Base-by-base conservation (phyloP, 2,797 vertebrate genomes). In the Anguilla anguilla region DNA sequence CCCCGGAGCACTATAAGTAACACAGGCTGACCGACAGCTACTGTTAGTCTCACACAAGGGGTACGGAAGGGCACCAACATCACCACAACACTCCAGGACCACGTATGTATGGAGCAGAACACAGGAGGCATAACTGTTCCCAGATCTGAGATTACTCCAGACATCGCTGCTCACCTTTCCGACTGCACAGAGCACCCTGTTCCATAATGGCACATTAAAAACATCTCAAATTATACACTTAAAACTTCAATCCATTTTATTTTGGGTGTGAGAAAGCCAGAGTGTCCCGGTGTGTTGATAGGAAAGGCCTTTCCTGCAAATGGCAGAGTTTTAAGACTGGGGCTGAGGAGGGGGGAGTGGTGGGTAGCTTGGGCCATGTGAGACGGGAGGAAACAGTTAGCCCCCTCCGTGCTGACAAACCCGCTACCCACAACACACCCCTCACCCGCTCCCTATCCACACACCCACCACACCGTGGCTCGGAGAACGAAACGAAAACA, bases 401-500 rank as follows among this genome's bases (percentile, higher is more conserved):
- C 49, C 28, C 10, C 49, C 43, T 46, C 39, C 43, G 11, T 57
- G n/a, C 77, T 19, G 1, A 57, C 13, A 84, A 84, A 22, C 35
- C 39, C 19, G 77, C 77, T 81, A 49, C 7, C 77, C 31, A 7
- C 35, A 43, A 19, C 9, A 39, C 35, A 5, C 74, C 88, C 90
- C 85, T 64, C 84, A 85, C 86, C 49, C 53, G 49, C 49, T 88
- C 86, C 84, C 64, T 64, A 72, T 51, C 83, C 59, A 90, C 91
- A 87, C 84, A 67, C 89, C 88, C 28, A 86, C 74, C n/a, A 86
- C 88, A 91, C 86, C 77, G 61, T 92, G 90, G 92, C 91, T 90
- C 90, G 89, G 90, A 90, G 89, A 94, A 91, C 90, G 89, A 89
- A 91, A 72, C 87, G 94, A 92, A 93, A 94, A 93, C 90, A 92